These are phyloP conservation scores for Puma concolor DNA, from an alignment of 2,113 vertebrate species.

Conservation along the genomic window DNA sequence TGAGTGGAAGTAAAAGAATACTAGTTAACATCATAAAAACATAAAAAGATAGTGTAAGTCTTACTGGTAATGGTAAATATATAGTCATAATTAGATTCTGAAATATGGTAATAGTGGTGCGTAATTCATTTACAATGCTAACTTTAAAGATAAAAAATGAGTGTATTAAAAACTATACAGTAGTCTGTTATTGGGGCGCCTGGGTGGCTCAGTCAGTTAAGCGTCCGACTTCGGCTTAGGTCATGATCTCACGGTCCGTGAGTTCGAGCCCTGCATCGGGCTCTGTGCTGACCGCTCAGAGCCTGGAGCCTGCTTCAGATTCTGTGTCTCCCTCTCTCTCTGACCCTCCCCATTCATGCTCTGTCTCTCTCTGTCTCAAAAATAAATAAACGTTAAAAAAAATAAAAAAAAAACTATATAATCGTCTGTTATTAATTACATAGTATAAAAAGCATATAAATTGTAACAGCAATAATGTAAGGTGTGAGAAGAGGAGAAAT, in stretches of 20 bases:
- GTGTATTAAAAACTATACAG: background rate
- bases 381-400: too few relatives aligned
- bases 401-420: background rate
- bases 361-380: too few relatives aligned
- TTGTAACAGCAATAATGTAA: background rate
- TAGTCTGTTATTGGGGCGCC: background rate
- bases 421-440: background rate
- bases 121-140: background rate
- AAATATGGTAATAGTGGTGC: background rate
- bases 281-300: too few relatives aligned
- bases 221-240: too few relatives aligned
- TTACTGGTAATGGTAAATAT: background rate
- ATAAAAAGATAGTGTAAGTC: background rate
- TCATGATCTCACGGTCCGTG: too few relatives aligned
- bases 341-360: too few relatives aligned
- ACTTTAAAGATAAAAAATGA: background rate
- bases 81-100: background rate
- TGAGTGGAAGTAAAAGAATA: background rate
- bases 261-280: too few relatives aligned
- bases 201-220: too few relatives aligned
- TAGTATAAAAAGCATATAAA: background rate
- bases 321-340: too few relatives aligned
- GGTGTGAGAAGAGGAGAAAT: background rate
- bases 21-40: background rate
- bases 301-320: too few relatives aligned